Base-by-base conservation (phyloP, 2,113 vertebrate genomes). In the Neotoma lepida region DNA sequence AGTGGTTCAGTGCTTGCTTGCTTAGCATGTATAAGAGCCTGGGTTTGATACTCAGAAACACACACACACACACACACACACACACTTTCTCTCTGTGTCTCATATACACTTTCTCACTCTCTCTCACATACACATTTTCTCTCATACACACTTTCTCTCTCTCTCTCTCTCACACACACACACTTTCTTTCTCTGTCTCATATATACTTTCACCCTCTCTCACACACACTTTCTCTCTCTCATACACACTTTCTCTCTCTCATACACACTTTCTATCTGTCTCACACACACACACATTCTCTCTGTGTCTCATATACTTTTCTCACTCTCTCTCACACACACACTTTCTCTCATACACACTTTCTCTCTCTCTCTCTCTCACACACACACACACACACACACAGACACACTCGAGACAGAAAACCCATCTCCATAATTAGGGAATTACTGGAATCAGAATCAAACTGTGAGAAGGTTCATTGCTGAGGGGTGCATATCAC, bases 361-460 rank as follows among this genome's bases (percentile, higher is more conserved):
- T 54, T 54, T 2, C 9, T 28, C 61, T 64, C 26, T 28, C 26
- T 63, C 61, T 28, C 26, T 63, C 61, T 5, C 12, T 30, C n/a
- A 39, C 15, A 93, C 66, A 56, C 12, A 84, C 39, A 61, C 33
- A 35, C 26, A 93, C 26, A 22, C 44, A 70, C 82, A 49, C 39
- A 63, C 58, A 64, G 8, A 64, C 44, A 41, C 4, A 96, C 81
- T 88, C 96, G 80, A 97, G 96, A 95, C 86, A 96, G 95, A 96
- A 98, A 98, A 97, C 98, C 97, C 93, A 94, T 97, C 86, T 85
- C 92, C 93, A 97, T 97, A 97, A 98, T 97, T 98, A 97, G 95
- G 96, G 97, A 98, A 97, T 96, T 96, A 97, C 89, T 95, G 51
- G 94, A 93, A 28, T 93, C 64, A 86, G 51, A 87, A 89, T 81